These are phyloP conservation scores for Bombus confusus DNA, from an alignment of 1,140 invertebrate genomes.

Conservation along the genomic window DNA sequence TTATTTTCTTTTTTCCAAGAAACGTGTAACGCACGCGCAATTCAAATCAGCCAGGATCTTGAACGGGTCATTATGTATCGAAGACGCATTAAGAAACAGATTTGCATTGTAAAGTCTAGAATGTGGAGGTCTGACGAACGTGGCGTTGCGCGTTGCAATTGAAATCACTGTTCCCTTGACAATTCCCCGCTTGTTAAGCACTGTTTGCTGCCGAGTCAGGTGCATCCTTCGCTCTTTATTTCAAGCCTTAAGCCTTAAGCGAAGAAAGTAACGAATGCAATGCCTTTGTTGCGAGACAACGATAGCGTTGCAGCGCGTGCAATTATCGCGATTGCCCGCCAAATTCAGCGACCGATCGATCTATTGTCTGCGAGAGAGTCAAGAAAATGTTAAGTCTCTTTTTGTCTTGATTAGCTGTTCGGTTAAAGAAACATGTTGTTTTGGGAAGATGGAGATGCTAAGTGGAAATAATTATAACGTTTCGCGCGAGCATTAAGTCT, in stretches of 20 bases:
- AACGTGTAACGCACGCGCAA: background rate
- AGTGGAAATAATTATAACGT: background rate
- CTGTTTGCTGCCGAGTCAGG: conserved; percentile 52
- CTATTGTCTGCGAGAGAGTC: too few species aligned
- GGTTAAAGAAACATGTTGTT: background rate
- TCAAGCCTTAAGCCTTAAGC: background rate
- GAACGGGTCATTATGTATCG: background rate
- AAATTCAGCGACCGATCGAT: background rate
- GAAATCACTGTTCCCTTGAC: background rate
- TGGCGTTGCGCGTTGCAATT: conserved; percentile 15
- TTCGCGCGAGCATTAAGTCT: background rate
- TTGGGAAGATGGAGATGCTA: background rate
- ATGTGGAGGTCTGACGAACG: background rate
- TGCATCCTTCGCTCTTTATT: conserved; percentile 38
- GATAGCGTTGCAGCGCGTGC: too few species aligned
- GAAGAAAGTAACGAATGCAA: conserved; percentile 36
- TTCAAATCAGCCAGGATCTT: background rate
- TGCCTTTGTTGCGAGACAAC: conserved; percentile 7
- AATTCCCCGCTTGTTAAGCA: background rate
- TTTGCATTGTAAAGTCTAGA: conserved; percentile 21
- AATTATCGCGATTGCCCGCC: too few species aligned
- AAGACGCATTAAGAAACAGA: background rate
- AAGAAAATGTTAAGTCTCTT: too few species aligned
- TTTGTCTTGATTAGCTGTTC: background rate
- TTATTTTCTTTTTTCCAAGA: background rate